Percentiles rank a stretch among this genome's conserved stretches.
These are phyloP conservation scores for Alloscopus bannaensis DNA, from an alignment of 2,888 invertebrate genomes.

Conservation along the genomic window DNA sequence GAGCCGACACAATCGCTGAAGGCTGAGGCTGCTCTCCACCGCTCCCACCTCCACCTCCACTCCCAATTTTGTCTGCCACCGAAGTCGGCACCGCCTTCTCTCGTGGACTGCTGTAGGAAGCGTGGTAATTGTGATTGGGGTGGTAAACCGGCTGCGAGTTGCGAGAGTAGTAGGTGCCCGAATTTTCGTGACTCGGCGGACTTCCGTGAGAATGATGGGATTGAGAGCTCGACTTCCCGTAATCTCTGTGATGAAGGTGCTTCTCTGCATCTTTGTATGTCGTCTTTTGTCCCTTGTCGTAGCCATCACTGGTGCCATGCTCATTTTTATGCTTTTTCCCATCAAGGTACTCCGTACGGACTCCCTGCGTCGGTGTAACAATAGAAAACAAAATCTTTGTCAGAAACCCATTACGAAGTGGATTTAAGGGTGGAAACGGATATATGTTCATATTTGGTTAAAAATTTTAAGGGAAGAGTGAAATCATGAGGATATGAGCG, in stretches of 20 bases:
- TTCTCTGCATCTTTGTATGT: constrained; percentile 66
- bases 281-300: constrained; percentile 69
- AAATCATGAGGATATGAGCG: constrained; percentile 10
- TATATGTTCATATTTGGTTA: not conserved
- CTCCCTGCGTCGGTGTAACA: constrained; percentile 65
- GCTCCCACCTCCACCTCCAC: constrained; percentile 10
- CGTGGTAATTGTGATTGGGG: constrained; percentile 66
- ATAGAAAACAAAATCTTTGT: constrained; percentile 14
- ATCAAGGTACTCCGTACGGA: constrained; percentile 67
- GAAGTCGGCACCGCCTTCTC: constrained; percentile 27
- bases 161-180: not conserved
- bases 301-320: constrained; percentile 67
- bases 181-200: constrained; percentile 11
- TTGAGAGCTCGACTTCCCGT: constrained; percentile 50
- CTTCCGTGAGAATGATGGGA: constrained; percentile 35
- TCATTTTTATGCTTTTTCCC: constrained; percentile 72
- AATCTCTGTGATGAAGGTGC: constrained; percentile 61
- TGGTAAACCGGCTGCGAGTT: constrained; percentile 35
- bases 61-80: constrained; percentile 29
- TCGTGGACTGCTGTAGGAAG: constrained; percentile 54
- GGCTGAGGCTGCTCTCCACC: too few relatives aligned
- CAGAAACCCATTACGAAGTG: not conserved
- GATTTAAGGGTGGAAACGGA: not conserved
- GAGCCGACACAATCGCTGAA: constrained; percentile 57
- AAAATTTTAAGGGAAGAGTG: constrained; percentile 21